phyloP scores from a whole-genome alignment of 2,797 vertebrate genomes.

The Ciconia nigra region DNA sequence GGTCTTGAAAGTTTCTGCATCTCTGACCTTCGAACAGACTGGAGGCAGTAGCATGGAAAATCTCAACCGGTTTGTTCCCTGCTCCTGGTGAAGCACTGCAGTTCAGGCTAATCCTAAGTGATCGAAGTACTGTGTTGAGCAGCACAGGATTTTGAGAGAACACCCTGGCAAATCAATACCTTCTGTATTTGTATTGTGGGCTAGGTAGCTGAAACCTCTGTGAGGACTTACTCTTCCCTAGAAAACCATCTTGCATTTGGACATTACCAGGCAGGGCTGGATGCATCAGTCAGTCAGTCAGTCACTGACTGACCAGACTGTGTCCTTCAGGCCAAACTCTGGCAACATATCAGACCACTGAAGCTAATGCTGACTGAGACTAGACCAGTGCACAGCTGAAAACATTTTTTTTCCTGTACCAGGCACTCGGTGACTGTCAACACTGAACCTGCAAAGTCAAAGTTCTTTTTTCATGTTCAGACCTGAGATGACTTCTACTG shows the following conservation, averaged over 20 bases:
- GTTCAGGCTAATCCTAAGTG: not conserved
- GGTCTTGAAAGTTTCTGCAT: not conserved
- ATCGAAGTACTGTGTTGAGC: fast-evolving
- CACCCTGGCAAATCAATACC: not conserved
- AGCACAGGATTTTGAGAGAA: not conserved
- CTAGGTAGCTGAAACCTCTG: not conserved
- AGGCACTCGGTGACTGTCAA: not conserved
- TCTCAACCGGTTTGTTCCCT: not conserved
- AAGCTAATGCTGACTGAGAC: not conserved
- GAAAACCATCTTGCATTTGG: not conserved
- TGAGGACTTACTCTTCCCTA: not conserved
- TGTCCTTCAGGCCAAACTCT: not conserved
- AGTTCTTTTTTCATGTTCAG: not conserved
- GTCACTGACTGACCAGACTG: not conserved
- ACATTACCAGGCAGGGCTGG: not conserved
- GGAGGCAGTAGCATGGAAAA: not conserved
- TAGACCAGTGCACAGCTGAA: not conserved
- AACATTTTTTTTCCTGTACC: not conserved
- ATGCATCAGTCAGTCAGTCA: not conserved
- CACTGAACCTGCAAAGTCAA: not conserved
- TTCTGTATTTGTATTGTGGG: not conserved
- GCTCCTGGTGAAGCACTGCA: not conserved
- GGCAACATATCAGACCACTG: not conserved
- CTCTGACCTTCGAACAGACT: not conserved
- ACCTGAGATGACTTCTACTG: not conserved